Evolutionary conservation across 2,113 vertebrate genomes (phyloP).

Genomic region (Nestor notabilis): DNA sequence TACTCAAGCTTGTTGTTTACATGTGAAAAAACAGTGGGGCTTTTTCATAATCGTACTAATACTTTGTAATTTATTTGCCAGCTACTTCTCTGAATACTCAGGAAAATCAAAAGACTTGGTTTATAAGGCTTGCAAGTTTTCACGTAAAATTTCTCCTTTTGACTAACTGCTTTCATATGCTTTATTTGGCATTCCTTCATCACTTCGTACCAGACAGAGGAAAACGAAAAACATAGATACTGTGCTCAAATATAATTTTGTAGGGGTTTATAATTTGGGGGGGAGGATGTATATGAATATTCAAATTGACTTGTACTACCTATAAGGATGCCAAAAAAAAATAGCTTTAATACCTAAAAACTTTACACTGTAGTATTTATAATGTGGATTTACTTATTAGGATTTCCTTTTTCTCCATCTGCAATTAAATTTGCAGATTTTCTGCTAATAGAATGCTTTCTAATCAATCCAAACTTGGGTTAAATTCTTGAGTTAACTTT

Average conservation of each 20-base stretch:
- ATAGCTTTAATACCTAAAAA: not conserved
- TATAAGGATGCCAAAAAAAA: not conserved
- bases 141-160: not conserved
- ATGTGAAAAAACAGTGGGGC: not conserved
- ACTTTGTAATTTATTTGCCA: not conserved
- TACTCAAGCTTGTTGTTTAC: not conserved
- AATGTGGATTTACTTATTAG: not conserved
- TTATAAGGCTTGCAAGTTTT: not conserved
- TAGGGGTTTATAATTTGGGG: not conserved
- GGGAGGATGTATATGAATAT: not conserved
- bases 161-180: not conserved
- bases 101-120: not conserved
- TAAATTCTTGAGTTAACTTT: not conserved
- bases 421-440: not conserved
- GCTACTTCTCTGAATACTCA: not conserved
- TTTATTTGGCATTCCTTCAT: not conserved
- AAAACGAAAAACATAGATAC: not conserved
- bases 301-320: not conserved
- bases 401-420: not conserved
- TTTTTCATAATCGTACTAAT: not conserved
- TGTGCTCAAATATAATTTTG: not conserved
- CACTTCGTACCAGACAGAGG: not conserved
- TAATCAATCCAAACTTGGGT: not conserved
- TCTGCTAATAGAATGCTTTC: not conserved
- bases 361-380: not conserved